Base-by-base conservation (phyloP, 2,888 invertebrate species). In the Amblyteles armatorius region DNA sequence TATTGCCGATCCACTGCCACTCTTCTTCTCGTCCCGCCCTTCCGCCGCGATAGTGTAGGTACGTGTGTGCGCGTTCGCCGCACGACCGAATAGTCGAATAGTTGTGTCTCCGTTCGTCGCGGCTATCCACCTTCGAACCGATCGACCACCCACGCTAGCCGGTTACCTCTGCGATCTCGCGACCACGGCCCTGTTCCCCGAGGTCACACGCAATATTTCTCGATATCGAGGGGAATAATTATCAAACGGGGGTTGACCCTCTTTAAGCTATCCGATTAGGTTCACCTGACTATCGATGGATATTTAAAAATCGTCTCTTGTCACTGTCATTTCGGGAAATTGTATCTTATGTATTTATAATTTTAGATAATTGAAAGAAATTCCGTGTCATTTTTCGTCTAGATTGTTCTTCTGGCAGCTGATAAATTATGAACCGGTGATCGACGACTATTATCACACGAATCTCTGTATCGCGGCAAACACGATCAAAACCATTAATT, bases 21-120 rank as follows among this genome's bases (percentile, higher is more conserved):
- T 87, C 89, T 85, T 87, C 85, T 79, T 83, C 85, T 77, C 78
- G 65, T 26, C 52, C 82, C 87, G 78, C 82, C 87, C 88, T 79
- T 84, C 87, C 73, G 71, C 71, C 71, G 29, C 80, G 19, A 52
- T n/a, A 60, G 73, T 63, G 60, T 40, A 52, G 29, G 44, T 71
- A 71, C 19, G 7, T 48, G 44, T 11, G 16, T 19, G 16, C 40
- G 40, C 40, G 4, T n/a, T 44, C 13, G 44, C 44, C 44, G 13
- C 44, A 44, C 44, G 13, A 48, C 44, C 3, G 0, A 48, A 48
- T 48, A 48, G 44, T 16, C 44, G 16, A 48, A 48, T 48, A 48
- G 44, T 48, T 3, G 16, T 2, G 1, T 63, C 60, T 5, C 4
- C 26, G 13, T 29, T 4, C 29, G 16, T 13, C 11, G 3, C 22